Percentiles rank a stretch among this genome's conserved stretches.
Evolutionary conservation across 2,113 vertebrate species (phyloP).

Genomic region (cattle (Bos taurus)): DNA sequence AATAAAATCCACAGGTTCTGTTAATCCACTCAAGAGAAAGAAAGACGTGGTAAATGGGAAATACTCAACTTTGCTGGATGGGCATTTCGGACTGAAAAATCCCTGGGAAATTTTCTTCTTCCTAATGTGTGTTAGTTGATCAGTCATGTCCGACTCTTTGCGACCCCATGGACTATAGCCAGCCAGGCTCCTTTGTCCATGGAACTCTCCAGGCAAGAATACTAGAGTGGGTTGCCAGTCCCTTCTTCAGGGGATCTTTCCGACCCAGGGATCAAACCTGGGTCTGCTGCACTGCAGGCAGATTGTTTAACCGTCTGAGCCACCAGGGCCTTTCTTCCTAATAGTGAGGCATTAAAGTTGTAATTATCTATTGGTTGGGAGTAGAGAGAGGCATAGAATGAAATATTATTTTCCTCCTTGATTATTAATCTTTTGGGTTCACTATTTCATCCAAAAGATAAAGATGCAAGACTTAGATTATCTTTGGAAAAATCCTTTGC

Average conservation of each 20-base stretch:
- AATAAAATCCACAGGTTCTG: background rate
- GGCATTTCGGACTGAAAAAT: background rate
- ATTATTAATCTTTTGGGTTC: background rate
- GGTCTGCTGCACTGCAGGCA: background rate
- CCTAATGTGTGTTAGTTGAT: background rate
- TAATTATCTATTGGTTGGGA: background rate
- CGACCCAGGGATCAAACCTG: background rate
- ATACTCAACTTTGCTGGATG: background rate
- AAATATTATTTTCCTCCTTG: background rate
- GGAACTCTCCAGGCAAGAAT: background rate
- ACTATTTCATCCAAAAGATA: background rate
- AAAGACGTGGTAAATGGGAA: background rate
- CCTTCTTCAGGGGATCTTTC: background rate
- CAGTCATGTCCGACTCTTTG: background rate
- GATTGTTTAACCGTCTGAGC: background rate
- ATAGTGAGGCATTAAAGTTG: background rate
- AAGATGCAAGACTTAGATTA: background rate
- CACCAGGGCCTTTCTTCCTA: background rate
- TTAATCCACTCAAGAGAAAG: constrained; percentile 18
- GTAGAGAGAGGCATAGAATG: background rate
- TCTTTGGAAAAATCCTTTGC: background rate
- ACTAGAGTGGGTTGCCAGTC: background rate
- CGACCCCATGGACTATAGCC: background rate
- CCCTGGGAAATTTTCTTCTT: background rate
- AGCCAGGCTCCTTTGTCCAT: background rate